A percentile compares a stretch with the other conserved stretches of the same genome.
phyloP scores from a whole-genome alignment of 2,888 invertebrate genomes.

The Nemoura dubitans region DNA sequence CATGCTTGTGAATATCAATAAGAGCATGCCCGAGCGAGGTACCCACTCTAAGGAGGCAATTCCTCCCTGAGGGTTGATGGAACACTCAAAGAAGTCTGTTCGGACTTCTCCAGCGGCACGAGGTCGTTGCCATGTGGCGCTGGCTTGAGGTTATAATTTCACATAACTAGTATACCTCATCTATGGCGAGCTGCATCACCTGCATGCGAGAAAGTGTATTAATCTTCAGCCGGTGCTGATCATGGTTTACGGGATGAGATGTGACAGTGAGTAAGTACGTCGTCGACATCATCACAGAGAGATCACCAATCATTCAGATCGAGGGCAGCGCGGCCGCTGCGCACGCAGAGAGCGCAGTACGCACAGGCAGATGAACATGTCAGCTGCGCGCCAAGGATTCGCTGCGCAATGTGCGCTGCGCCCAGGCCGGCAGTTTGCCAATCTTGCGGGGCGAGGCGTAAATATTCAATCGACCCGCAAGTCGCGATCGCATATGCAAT shows the following conservation, averaged over 20 bases:
- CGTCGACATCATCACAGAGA: conserved; percentile 12
- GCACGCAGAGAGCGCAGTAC: background rate
- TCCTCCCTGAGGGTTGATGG: background rate
- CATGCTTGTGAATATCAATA: conserved; percentile 7
- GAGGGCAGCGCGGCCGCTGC: background rate
- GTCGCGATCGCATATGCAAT: background rate
- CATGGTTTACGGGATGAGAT: background rate
- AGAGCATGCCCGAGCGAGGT: background rate
- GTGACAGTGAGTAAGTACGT: background rate
- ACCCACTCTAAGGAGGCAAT: background rate
- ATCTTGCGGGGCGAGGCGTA: background rate
- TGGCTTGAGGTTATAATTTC: background rate
- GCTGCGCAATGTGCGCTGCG: background rate
- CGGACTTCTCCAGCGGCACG: background rate
- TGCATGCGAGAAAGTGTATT: background rate
- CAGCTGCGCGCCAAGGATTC: background rate
- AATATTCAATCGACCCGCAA: background rate
- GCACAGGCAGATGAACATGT: background rate
- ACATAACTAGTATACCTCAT: background rate
- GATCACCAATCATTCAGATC: conserved; percentile 12
- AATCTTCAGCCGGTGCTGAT: background rate
- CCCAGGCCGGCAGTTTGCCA: background rate
- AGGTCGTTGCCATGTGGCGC: background rate
- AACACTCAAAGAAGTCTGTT: background rate
- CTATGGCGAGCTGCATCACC: background rate